A percentile compares a stretch with the other conserved stretches of the same genome.
phyloP scores from a whole-genome alignment of 2,888 invertebrate genomes.

The Phaonia tiefii region DNA sequence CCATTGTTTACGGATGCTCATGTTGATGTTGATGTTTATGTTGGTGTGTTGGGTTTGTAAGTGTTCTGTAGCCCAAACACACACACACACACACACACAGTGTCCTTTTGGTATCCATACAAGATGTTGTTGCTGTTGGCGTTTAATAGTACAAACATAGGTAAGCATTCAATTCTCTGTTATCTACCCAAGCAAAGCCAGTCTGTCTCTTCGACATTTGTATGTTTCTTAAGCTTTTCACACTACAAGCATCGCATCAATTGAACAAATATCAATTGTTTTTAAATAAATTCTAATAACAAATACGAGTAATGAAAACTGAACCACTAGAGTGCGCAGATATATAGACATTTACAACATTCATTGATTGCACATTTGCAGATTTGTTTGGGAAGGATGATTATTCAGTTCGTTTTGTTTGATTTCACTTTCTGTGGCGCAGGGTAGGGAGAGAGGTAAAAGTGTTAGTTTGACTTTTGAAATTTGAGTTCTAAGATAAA shows the following conservation, averaged over 20 bases:
- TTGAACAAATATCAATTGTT: too few relatives aligned
- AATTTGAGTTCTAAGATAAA: constrained; percentile 20
- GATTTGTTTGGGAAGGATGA: neutral
- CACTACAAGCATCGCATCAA: neutral
- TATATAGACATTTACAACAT: constrained; percentile 29
- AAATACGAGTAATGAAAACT: too few relatives aligned
- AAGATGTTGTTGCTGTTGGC: constrained; percentile 30
- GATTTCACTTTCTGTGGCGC: constrained; percentile 33
- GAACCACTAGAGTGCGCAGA: too few relatives aligned
- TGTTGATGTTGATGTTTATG: neutral
- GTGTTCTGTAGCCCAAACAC: constrained; percentile 38
- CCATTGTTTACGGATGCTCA: neutral
- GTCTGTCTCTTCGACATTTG: constrained; percentile 2
- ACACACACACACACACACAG: constrained; percentile 40
- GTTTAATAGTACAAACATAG: too few relatives aligned
- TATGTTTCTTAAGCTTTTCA: too few relatives aligned
- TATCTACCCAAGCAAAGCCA: constrained; percentile 24
- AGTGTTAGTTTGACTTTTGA: constrained; percentile 64
- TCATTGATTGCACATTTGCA: neutral
- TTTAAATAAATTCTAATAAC: too few relatives aligned
- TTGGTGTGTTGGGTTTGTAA: constrained; percentile 10
- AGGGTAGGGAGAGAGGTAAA: neutral
- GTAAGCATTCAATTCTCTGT: too few relatives aligned
- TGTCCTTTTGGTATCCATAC: constrained; percentile 38
- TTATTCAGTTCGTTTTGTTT: constrained; percentile 14